These are phyloP conservation scores for Spheniscus humboldti DNA, from an alignment of 2,797 vertebrate species.

Conservation along the genomic window DNA sequence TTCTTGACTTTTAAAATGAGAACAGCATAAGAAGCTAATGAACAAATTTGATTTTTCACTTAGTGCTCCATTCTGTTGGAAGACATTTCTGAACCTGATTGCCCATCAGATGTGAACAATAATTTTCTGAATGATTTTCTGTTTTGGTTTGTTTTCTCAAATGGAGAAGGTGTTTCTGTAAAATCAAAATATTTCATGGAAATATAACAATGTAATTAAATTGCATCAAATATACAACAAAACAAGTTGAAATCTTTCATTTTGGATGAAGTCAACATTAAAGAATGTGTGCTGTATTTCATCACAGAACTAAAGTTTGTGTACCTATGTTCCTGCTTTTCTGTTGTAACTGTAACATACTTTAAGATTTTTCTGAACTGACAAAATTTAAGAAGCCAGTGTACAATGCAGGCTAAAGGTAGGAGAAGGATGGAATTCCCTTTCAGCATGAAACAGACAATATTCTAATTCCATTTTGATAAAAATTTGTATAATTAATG, in stretches of 20 bases:
- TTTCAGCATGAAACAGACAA: not conserved
- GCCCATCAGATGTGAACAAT: not conserved
- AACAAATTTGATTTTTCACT: not conserved
- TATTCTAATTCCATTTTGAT: not conserved
- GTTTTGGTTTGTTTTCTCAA: not conserved
- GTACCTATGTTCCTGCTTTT: not conserved
- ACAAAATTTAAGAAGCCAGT: not conserved
- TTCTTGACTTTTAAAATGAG: not conserved
- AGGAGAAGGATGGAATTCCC: not conserved
- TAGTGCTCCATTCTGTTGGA: not conserved
- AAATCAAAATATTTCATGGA: not conserved
- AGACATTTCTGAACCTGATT: not conserved
- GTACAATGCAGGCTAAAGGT: not conserved
- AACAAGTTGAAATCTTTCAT: not conserved
- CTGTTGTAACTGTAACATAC: not conserved
- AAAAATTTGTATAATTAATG: not conserved
- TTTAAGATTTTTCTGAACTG: not conserved
- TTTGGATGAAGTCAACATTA: not conserved
- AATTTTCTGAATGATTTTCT: not conserved
- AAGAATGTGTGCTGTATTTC: not conserved
- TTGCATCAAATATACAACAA: not conserved
- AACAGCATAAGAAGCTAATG: not conserved
- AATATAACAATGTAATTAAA: not conserved
- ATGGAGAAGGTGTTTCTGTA: not conserved
- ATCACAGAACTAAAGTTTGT: not conserved